Evolutionary conservation across 2,888 invertebrate genomes (phyloP).

Genomic region (Andrena trimmerana): DNA sequence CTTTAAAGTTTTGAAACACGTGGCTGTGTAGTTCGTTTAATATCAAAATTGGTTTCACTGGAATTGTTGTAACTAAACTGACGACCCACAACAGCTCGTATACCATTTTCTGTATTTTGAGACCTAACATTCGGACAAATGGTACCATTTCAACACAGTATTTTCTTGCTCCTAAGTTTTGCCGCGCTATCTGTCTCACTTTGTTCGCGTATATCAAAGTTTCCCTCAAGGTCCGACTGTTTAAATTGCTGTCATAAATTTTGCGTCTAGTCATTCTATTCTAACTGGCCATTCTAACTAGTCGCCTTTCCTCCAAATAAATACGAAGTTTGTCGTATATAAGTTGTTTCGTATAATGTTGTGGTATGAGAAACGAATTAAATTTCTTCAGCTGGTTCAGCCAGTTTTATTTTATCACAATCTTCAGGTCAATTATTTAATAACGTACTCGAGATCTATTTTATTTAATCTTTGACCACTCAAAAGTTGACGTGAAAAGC

Average conservation of each 20-base stretch:
- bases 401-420: too few relatives aligned
- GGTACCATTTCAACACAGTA: not conserved
- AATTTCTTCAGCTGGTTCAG: not conserved
- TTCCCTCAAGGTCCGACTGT: slow-evolving; percentile 91
- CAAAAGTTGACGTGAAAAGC: slow-evolving; percentile 37
- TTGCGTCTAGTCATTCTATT: slow-evolving; percentile 79
- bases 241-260: slow-evolving; percentile 88
- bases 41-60: not conserved
- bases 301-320: slow-evolving; percentile 6
- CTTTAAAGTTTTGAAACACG: not conserved
- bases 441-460: not conserved
- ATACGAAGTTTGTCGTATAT: not conserved
- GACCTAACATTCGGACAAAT: not conserved
- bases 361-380: not conserved
- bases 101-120: not conserved
- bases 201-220: slow-evolving; percentile 86
- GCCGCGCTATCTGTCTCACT: not conserved
- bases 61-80: too few relatives aligned
- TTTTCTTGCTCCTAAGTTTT: slow-evolving; percentile 87
- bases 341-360: not conserved
- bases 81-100: not conserved
- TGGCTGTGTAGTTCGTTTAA: not conserved
- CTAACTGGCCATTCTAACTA: not conserved
- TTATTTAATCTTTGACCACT: slow-evolving; percentile 20
- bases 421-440: not conserved